phyloP scores from a whole-genome alignment of 2,888 invertebrate genomes.

The Cordilura impudica region DNA sequence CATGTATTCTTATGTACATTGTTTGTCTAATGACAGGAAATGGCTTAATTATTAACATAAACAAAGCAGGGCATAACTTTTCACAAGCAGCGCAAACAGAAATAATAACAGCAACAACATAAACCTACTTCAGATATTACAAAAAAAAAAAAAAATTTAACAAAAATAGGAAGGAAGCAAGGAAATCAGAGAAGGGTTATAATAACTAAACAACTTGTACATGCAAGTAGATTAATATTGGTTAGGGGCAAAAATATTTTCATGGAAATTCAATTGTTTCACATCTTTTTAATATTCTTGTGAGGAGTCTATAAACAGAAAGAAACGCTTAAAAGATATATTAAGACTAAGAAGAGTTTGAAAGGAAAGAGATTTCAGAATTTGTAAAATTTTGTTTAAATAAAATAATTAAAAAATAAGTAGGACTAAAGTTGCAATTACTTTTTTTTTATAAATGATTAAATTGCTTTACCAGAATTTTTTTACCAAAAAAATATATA shows the following conservation, averaged over 20 bases:
- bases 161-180: not conserved
- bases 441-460: no score
- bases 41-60: constrained; percentile 60
- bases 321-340: no score
- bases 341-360: no score
- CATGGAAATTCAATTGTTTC: no score
- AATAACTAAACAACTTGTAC: not conserved
- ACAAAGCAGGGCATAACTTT: constrained; percentile 43
- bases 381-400: no score
- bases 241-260: not conserved
- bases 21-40: constrained; percentile 43
- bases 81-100: constrained; percentile 34
- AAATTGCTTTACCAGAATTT: no score
- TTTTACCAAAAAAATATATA: no score
- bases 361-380: no score
- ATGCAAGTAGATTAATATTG: not conserved
- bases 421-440: no score
- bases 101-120: constrained; percentile 29
- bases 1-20: not conserved
- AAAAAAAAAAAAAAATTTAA: not conserved
- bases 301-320: no score
- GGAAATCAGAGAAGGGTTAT: not conserved
- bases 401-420: no score
- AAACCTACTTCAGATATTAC: not conserved
- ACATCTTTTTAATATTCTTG: no score